These are phyloP conservation scores for Noctua pronuba DNA, from an alignment of 2,888 invertebrate genomes.

Conservation along the genomic window DNA sequence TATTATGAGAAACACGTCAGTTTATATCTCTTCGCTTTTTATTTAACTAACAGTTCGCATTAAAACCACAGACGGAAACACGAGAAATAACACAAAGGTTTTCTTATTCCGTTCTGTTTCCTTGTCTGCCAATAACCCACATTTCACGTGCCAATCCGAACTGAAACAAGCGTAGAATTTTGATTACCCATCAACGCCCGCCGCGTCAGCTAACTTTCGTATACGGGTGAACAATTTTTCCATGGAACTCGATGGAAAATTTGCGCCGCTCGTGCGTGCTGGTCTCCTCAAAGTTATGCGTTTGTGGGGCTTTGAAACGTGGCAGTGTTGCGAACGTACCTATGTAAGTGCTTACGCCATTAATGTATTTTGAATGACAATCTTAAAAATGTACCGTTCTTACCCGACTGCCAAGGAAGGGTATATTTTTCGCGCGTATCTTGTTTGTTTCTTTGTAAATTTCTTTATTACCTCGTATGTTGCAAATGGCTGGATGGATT, in stretches of 20 bases:
- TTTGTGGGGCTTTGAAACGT: not conserved
- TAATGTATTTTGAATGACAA: not conserved
- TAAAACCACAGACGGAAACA: slow-evolving; percentile 6
- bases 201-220: slow-evolving; percentile 41
- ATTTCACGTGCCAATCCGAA: slow-evolving; percentile 54
- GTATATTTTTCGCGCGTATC: too few species aligned
- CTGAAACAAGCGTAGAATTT: slow-evolving; percentile 60
- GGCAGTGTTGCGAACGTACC: not conserved
- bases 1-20: not conserved
- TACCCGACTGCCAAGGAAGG: too few species aligned
- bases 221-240: slow-evolving; percentile 35
- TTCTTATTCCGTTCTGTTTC: slow-evolving; percentile 42
- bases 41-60: not conserved
- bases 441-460: too few species aligned
- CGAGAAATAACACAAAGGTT: slow-evolving; percentile 29
- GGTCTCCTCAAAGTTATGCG: not conserved
- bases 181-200: slow-evolving; percentile 53
- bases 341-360: not conserved
- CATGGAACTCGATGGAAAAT: slow-evolving; percentile 25
- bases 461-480: too few species aligned
- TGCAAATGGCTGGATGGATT: too few species aligned
- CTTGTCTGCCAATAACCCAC: slow-evolving; percentile 32
- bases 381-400: not conserved
- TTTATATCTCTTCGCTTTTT: slow-evolving; percentile 21
- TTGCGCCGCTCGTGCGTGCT: not conserved